Percentiles rank a stretch among this genome's conserved stretches.
Evolutionary conservation across 1,140 invertebrate genomes (phyloP).

Genomic region (Camponotus vicinus): DNA sequence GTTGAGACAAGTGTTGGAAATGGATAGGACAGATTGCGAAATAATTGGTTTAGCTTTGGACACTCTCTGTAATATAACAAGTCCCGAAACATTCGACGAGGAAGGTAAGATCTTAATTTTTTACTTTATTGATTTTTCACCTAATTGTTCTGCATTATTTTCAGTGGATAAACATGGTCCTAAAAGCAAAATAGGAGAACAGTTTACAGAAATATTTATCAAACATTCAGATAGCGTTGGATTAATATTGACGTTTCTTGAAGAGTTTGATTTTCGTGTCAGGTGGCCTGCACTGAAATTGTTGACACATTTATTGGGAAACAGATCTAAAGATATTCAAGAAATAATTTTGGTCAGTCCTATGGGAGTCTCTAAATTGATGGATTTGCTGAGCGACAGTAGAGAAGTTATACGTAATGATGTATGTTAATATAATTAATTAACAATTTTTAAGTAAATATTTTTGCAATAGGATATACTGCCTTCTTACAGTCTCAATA

Average conservation of each 20-base stretch:
- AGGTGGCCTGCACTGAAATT: conserved; percentile 95
- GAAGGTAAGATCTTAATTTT: conserved; percentile 88
- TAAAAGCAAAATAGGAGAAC: conserved; percentile 90
- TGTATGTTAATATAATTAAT: conserved; percentile 85
- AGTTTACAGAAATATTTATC: conserved; percentile 99
- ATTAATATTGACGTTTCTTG: conserved; percentile 94
- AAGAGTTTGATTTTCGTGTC: conserved; percentile 98
- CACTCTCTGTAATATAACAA: conserved; percentile 96
- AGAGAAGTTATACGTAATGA: conserved; percentile 99
- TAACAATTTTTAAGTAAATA: neutral
- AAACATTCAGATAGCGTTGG: conserved; percentile 96
- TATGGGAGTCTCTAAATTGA: conserved; percentile 98
- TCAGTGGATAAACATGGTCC: conserved; percentile 84
- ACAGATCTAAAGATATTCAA: conserved; percentile 96
- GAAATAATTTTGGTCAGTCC: conserved; percentile 97
- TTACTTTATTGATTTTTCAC: neutral
- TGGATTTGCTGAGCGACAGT: conserved; percentile 97
- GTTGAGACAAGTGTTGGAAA: conserved; percentile 92
- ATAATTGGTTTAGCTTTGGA: conserved; percentile 97
- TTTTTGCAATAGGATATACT: neutral
- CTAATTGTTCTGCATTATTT: conserved; percentile 50
- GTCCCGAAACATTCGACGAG: conserved; percentile 92
- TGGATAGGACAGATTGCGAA: conserved; percentile 95
- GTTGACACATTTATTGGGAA: conserved; percentile 92
- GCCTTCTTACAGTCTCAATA: neutral